These are phyloP conservation scores for Novumbra hubbsi DNA, from an alignment of 2,797 vertebrate species.

Conservation along the genomic window DNA sequence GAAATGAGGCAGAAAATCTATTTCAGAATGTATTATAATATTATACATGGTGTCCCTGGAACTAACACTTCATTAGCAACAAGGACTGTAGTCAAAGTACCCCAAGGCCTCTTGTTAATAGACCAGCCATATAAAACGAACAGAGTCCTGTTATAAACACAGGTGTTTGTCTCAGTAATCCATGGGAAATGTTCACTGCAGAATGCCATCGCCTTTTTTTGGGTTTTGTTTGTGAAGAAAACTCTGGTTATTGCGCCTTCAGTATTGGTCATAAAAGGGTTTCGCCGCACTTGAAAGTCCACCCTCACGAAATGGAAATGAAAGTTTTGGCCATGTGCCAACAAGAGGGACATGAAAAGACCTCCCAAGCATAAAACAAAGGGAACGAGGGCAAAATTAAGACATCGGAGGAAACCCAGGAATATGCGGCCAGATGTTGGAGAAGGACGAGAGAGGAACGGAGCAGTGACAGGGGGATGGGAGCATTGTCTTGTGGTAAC, in stretches of 20 bases:
- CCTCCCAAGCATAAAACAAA: not conserved
- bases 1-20: constrained; percentile 2
- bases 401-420: constrained; percentile 1
- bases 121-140: constrained; percentile 44
- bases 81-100: constrained; percentile 28
- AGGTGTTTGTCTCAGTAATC: constrained; percentile 62
- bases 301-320: constrained; percentile 32
- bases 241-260: constrained; percentile 29
- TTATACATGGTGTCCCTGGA: constrained; percentile 32
- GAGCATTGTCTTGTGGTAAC: too few relatives aligned
- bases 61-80: constrained; percentile 29
- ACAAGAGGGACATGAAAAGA: constrained; percentile 3
- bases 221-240: constrained; percentile 43
- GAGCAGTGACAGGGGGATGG: not conserved
- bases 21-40: not conserved
- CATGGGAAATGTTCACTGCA: constrained; percentile 52
- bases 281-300: constrained; percentile 41
- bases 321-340: constrained; percentile 32
- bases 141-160: constrained; percentile 42
- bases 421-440: constrained; percentile 14
- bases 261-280: constrained; percentile 37
- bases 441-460: not conserved
- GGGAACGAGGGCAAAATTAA: not conserved
- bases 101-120: constrained; percentile 33
- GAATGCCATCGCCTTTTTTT: constrained; percentile 43